Conservation (phyloP, 2,888 invertebrate species). For the Nemoura dubitans region DNA sequence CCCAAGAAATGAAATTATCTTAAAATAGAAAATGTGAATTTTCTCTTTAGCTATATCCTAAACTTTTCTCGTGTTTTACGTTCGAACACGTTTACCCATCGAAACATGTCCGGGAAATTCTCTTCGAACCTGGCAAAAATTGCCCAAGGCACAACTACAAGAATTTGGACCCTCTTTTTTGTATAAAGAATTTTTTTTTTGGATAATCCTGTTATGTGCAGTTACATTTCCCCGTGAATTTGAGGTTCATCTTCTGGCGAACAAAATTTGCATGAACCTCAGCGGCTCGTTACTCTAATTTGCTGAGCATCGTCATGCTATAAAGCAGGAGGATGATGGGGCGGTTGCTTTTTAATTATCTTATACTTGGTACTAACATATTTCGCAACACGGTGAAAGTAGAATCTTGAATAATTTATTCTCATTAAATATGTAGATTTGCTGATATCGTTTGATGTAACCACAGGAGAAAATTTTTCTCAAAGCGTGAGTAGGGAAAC, state of each 20-base stretch:
- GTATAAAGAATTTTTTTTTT: background rate
- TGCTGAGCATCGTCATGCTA: background rate
- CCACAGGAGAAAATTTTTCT: background rate
- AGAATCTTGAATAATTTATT: background rate
- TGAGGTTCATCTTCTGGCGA: background rate
- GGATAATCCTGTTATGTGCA: background rate
- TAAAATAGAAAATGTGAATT: background rate
- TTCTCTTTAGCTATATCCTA: background rate
- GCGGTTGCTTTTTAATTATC: background rate
- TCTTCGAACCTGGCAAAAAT: background rate
- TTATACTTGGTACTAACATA: background rate
- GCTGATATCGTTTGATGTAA: background rate
- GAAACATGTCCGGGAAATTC: background rate
- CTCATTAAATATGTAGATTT: background rate
- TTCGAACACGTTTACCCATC: background rate
- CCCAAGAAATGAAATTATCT: background rate
- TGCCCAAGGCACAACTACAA: background rate
- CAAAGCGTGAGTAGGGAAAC: background rate
- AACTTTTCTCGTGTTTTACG: background rate
- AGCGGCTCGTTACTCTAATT: background rate
- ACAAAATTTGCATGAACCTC: background rate
- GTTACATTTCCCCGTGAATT: background rate
- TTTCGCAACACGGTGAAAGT: background rate
- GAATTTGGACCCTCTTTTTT: background rate
- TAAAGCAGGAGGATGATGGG: background rate